phyloP scores from a whole-genome alignment of 1,140 invertebrate species.

The Forficula auricularia region DNA sequence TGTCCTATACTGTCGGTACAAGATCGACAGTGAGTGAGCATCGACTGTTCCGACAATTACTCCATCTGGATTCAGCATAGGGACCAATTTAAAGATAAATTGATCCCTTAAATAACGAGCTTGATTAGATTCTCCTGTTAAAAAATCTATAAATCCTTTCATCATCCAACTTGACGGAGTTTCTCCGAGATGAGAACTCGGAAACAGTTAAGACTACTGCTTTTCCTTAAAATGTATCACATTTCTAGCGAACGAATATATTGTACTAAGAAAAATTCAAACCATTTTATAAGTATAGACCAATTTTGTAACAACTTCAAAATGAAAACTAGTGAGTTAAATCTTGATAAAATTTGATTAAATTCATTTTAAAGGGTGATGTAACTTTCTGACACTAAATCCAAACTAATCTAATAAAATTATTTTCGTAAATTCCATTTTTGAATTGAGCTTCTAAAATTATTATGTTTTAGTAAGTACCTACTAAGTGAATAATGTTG shows the following conservation, averaged over 20 bases:
- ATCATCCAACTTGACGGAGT: slow-evolving; percentile 91
- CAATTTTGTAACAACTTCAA: no score
- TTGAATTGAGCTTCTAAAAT: no score
- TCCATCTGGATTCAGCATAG: slow-evolving; percentile 91
- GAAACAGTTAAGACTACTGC: slow-evolving; percentile 72
- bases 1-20: slow-evolving; percentile 77
- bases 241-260: no score
- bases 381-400: no score
- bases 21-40: slow-evolving; percentile 68
- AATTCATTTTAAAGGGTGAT: no score
- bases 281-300: slow-evolving; percentile 17
- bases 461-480: no score
- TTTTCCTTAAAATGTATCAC: no score
- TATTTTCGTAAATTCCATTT: no score
- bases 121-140: slow-evolving; percentile 61
- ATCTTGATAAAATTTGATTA: no score
- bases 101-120: slow-evolving; percentile 69
- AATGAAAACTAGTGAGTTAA: no score
- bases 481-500: no score
- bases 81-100: slow-evolving; percentile 90
- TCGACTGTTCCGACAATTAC: slow-evolving; percentile 90
- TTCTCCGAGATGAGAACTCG: slow-evolving; percentile 88
- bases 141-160: slow-evolving; percentile 84
- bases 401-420: no score
- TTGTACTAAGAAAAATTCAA: neutral